Base-by-base conservation (phyloP, 1,140 invertebrate genomes). In the Acromyrmex heyeri region DNA sequence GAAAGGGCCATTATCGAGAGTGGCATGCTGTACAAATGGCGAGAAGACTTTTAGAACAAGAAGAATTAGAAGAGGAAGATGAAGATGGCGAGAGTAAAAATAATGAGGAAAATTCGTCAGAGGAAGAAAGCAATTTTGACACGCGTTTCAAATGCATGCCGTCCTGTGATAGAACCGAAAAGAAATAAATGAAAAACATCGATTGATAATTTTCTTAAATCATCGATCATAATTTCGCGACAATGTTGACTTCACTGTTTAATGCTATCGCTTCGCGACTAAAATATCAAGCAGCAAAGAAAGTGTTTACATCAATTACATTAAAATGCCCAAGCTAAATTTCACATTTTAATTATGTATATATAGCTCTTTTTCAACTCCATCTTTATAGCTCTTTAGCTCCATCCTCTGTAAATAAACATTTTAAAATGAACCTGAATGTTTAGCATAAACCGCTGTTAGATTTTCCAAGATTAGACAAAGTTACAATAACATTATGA, bases 1-100 rank as follows among this genome's bases (percentile, higher is more conserved):
- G 99, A 77, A 99, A 99, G 95, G 97, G 98, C 86, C 99, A 99
- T 94, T 99, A 99, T 95, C 99, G 99, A 95, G 99, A 99, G 95
- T 99, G 98, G 94, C 97, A 99, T 94, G 98, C 98, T 5, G 97
- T 99, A 0, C 98, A 99, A 95, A 94, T 99, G 87, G 98, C 98
- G 3, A 96, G 98, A 95, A 95, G 99, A 79, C 97, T 99, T 95
- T 96, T 98, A 85, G 97, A 99, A 92, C 98, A 99, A 85, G 97
- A 98, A 27, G 98, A 98, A 16, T 98, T 98, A 0, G 97, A 98
- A 0, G 97, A 96, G n/a, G 95, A 96, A 14, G 94, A 96, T 53
- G 93, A 94, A 57, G 92, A 90, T 69, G 88, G 96, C 21, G 95
- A 96, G 70, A 93, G 94, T 69, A 92, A 91, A 70, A 92, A 92